Base-by-base conservation (phyloP, 2,888 invertebrate genomes). In the Byasa hedistus region DNA sequence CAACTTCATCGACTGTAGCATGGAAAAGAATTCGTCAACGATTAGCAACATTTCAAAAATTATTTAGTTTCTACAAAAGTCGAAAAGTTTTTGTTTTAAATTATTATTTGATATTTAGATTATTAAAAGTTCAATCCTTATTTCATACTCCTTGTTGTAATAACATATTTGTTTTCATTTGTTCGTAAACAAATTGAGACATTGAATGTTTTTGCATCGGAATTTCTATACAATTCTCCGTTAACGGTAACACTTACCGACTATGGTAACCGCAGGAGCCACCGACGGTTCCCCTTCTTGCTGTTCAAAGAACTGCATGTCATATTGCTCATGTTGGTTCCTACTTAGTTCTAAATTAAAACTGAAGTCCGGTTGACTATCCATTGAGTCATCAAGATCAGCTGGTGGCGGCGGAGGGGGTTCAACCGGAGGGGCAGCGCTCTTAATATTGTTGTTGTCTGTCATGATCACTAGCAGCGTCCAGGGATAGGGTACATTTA, bases 251-350 rank as follows among this genome's bases (percentile, higher is more conserved):
- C 10, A 87, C 89, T 91, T 85, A 88, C 91, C 91, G 48, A 92
- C 90, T 21, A 91, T 91, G 68, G 87, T 88, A 69, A 91, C 87
- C 0, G 84, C 75, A 23, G 87, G 84, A 39, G 83, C 75, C 8
- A 79, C 72, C 27, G 73, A 65, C 3, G 75, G 72, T 39, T 56
- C 27, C n/a, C 24, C 48, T 36, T 74, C 71, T 36, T 71, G 61
- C 48, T 71, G 68, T 27, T 71, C 75, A 59, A 70, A 70, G 79
- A 96, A 96, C 84, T 96, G 96, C 62, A 93, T 92, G 61, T 94
- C 95, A 77, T 96, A 96, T 72, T 95, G 95, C 72, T 94, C 92
- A 63, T 95, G 95, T 81, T 96, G 95, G 79, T 94, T 93, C 79
- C 93, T 93, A 73, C 93, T 94, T 71, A 96, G 91, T 83, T 94